Conservation (phyloP, 2,113 vertebrate species). For the Rhinoderma darwinii region DNA sequence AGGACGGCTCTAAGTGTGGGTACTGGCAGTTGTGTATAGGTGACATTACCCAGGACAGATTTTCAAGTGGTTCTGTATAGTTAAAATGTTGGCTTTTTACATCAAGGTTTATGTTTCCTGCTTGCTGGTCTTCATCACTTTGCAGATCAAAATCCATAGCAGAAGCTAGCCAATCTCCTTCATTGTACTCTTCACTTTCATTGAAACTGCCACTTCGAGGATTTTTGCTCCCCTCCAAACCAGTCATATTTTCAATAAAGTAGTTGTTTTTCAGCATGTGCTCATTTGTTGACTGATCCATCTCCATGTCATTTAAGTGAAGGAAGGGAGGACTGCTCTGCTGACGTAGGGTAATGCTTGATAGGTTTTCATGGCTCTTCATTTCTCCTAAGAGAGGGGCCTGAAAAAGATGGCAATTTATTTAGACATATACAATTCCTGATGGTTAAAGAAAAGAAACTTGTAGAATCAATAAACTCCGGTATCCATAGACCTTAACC, state of each 20-base stretch:
- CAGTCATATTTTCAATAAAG: slow-evolving; percentile 18
- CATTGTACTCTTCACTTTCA: slow-evolving; percentile 36
- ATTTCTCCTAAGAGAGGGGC: slow-evolving; percentile 65
- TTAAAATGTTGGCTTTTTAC: slow-evolving; percentile 38
- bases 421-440: background rate
- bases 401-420: slow-evolving; percentile 66
- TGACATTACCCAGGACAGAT: slow-evolving; percentile 58
- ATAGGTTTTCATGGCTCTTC: slow-evolving; percentile 61
- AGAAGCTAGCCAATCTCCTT: slow-evolving; percentile 59
- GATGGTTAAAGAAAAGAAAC: background rate
- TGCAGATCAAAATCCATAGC: slow-evolving; percentile 55
- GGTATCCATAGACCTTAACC: no score
- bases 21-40: slow-evolving; percentile 46
- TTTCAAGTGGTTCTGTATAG: slow-evolving; percentile 53
- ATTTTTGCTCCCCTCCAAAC: slow-evolving; percentile 54
- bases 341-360: slow-evolving; percentile 64
- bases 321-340: slow-evolving; percentile 56
- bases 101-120: slow-evolving; percentile 62
- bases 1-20: slow-evolving; percentile 51
- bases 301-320: slow-evolving; percentile 59
- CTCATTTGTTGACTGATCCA: slow-evolving; percentile 60
- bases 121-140: background rate
- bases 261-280: slow-evolving; percentile 42
- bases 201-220: slow-evolving; percentile 63
- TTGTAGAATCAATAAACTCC: background rate